These are phyloP conservation scores for Xanthorhoe spadicearia DNA, from an alignment of 2,888 invertebrate species.

Conservation along the genomic window DNA sequence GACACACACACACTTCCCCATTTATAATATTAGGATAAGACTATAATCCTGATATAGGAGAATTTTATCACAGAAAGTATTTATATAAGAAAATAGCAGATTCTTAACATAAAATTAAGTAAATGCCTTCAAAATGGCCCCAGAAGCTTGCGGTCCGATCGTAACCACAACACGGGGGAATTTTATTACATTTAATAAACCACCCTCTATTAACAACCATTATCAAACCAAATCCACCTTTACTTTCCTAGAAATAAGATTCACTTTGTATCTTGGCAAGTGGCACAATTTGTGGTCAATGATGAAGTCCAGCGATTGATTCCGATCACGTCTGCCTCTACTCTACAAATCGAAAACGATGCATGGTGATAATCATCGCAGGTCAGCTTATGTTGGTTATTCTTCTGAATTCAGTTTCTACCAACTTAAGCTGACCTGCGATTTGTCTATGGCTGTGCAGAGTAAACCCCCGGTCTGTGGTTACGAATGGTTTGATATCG, in stretches of 20 bases:
- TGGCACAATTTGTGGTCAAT: slow-evolving; percentile 24
- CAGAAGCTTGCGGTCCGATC: slow-evolving; percentile 14
- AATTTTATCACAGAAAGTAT: neutral
- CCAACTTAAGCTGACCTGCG: too few relatives aligned
- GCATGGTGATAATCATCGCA: too few relatives aligned
- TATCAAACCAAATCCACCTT: neutral
- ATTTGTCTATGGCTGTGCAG: too few relatives aligned
- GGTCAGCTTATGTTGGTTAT: too few relatives aligned
- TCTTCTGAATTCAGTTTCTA: too few relatives aligned
- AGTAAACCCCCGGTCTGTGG: slow-evolving; percentile 16
- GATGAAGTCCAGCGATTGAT: slow-evolving; percentile 29
- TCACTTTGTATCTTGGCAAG: neutral
- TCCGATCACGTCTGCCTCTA: slow-evolving; percentile 28
- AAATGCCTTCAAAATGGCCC: neutral
- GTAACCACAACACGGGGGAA: slow-evolving; percentile 7
- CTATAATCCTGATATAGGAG: too few relatives aligned
- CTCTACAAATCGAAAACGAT: too few relatives aligned
- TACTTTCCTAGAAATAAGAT: neutral
- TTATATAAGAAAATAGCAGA: neutral
- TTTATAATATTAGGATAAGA: too few relatives aligned
- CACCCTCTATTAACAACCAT: neutral
- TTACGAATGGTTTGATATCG: slow-evolving; percentile 18
- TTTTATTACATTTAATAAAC: slow-evolving; percentile 11
- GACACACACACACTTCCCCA: too few relatives aligned
- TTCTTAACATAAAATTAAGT: neutral